A percentile compares a stretch with the other conserved stretches of the same genome.
These are phyloP conservation scores for Lepus europaeus DNA, from an alignment of 2,113 vertebrate species.

Conservation along the genomic window DNA sequence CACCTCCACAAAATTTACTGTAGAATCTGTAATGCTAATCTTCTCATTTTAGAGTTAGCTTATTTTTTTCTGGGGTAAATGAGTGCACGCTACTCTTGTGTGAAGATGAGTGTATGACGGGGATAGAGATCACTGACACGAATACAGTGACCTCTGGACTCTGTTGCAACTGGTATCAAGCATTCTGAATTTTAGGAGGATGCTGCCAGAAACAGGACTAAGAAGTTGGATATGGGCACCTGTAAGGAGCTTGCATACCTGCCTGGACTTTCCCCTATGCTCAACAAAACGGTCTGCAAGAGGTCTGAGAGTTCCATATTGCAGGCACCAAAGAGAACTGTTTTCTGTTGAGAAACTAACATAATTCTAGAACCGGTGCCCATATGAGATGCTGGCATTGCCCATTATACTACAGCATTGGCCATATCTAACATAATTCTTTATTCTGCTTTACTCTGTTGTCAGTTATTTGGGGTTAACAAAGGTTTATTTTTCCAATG, in stretches of 20 bases:
- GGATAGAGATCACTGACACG: rapidly evolving
- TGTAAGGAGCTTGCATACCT: background rate
- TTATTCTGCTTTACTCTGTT: background rate
- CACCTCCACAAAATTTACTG: background rate
- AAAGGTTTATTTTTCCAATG: background rate
- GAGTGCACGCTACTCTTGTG: background rate
- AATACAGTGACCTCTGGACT: background rate
- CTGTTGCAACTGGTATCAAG: background rate
- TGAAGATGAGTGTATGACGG: rapidly evolving
- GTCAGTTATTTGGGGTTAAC: background rate
- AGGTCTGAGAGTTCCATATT: background rate
- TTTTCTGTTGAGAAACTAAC: background rate
- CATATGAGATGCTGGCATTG: too few relatives aligned
- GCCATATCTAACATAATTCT: background rate
- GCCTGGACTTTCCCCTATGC: background rate
- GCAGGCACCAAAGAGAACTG: background rate
- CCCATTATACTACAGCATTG: too few relatives aligned
- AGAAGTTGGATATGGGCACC: background rate
- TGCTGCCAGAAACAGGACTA: background rate
- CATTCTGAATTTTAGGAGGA: background rate
- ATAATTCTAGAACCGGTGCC: too few relatives aligned
- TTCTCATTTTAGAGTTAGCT: background rate
- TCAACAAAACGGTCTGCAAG: background rate
- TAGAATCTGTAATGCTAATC: background rate
- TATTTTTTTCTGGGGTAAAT: background rate